phyloP scores from a whole-genome alignment of 2,888 invertebrate genomes.

The Brachypalpus laphriformis region DNA sequence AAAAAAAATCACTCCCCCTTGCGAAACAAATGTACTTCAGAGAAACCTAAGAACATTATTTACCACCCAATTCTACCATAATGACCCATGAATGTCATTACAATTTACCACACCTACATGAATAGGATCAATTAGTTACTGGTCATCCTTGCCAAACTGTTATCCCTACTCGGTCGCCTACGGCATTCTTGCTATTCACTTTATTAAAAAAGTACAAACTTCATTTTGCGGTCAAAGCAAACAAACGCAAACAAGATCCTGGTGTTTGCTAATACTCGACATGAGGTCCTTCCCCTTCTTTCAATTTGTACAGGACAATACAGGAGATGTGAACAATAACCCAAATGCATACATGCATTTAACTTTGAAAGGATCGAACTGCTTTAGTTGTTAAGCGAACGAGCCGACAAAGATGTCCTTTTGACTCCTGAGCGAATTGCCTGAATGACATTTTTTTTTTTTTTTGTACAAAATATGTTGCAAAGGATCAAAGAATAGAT shows the following conservation, averaged over 20 bases:
- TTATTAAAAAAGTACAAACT: constrained; percentile 42
- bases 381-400: constrained; percentile 32
- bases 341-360: constrained; percentile 26
- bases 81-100: constrained; percentile 69
- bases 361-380: constrained; percentile 55
- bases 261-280: constrained; percentile 70
- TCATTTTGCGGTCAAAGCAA: constrained; percentile 71
- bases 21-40: constrained; percentile 70
- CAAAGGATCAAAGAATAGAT: background rate
- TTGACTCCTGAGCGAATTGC: constrained; percentile 52
- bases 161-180: constrained; percentile 32
- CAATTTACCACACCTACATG: constrained; percentile 71
- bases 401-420: constrained; percentile 68
- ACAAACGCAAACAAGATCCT: constrained; percentile 69
- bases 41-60: constrained; percentile 54
- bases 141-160: constrained; percentile 46
- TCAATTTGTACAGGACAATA: constrained; percentile 47
- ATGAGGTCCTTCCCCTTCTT: constrained; percentile 70
- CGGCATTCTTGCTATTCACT: constrained; percentile 3
- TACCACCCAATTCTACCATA: constrained; percentile 63
- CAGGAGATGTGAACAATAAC: constrained; percentile 37
- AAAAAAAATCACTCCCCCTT: constrained; percentile 31
- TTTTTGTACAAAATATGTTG: constrained; percentile 19
- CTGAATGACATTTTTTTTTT: constrained; percentile 38
- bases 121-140: constrained; percentile 73